Base-by-base conservation (phyloP, 1,140 invertebrate genomes). In the Goniozus legneri region DNA sequence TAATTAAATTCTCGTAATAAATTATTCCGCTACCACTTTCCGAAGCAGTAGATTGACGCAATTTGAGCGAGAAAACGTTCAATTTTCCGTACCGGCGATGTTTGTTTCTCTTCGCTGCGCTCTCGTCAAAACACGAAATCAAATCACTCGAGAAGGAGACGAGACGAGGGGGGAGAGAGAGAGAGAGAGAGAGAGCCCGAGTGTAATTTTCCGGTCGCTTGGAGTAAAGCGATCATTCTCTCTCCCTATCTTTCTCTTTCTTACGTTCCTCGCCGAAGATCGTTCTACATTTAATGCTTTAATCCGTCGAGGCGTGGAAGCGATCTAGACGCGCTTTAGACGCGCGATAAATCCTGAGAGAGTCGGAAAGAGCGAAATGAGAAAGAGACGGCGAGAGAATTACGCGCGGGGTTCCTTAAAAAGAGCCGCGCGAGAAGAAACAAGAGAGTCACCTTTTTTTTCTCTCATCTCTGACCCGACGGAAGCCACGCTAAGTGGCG, bases 311-410 rank as follows among this genome's bases (percentile, higher is more conserved):
- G 53, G 48, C 48, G 45, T 54, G 46, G 33, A 30, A 46, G 35
- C 49, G 52, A 61, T 64, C 58, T 61, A 64, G 63, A 63, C 60
- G 57, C 50, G 47, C 58, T 64, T 56, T 61, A 64, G 63, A 63
- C 60, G 57, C 50, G 47, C 58, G 47, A 64, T 66, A 64, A 64
- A 66, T 66, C 52, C 50, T 35, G 6, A 14, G 13, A 22, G 27
- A 35, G 45, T 44, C 39, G 34, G 20, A 36, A 19, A 32, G 31
- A 42, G 40, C 24, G 31, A 47, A 47, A 38, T 21, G 14, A 13
- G 13, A 38, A 40, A 24, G 15, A 16, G 14, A 19, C 36, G 31
- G 32, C 48, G 39, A n/a, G n/a, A n/a, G n/a, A n/a, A n/a, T n/a
- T n/a, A n/a, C n/a, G n/a, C n/a, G n/a, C n/a, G n/a, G n/a, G n/a